Percentiles rank a stretch among this genome's conserved stretches.
Evolutionary conservation across 2,797 vertebrate species (phyloP).

Genomic region (Fistularia tabacaria): DNA sequence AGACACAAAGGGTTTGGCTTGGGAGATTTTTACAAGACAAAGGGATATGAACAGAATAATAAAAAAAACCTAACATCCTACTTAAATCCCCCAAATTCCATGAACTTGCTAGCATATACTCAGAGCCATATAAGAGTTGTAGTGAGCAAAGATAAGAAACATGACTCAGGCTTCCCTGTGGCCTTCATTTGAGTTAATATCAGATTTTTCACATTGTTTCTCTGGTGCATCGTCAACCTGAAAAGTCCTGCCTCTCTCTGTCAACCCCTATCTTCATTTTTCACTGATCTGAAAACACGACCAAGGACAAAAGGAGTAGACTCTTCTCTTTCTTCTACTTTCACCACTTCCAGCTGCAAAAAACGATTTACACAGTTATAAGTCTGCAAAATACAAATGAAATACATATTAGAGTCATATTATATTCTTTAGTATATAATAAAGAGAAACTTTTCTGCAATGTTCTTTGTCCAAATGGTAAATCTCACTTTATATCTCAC

Average conservation of each 20-base stretch:
- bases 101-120: slow-evolving; percentile 14
- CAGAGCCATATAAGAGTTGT: slow-evolving; percentile 25
- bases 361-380: not conserved
- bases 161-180: slow-evolving; percentile 16
- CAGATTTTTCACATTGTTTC: slow-evolving; percentile 23
- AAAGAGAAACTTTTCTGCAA: slow-evolving; percentile 1
- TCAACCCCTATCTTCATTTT: slow-evolving; percentile 47
- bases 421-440: no score
- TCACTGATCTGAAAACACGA: slow-evolving; percentile 51
- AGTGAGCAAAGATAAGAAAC: slow-evolving; percentile 21
- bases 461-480: slow-evolving; percentile 14
- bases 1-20: slow-evolving; percentile 25
- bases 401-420: no score
- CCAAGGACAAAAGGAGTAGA: slow-evolving; percentile 38
- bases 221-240: slow-evolving; percentile 23
- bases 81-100: slow-evolving; percentile 21
- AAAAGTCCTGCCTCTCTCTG: slow-evolving; percentile 40
- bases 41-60: slow-evolving; percentile 15
- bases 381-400: not conserved
- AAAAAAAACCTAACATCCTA: slow-evolving; percentile 1
- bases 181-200: slow-evolving; percentile 51
- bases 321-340: slow-evolving; percentile 29
- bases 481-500: slow-evolving; percentile 20
- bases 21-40: slow-evolving; percentile 25
- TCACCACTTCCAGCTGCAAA: slow-evolving; percentile 21